phyloP scores from a whole-genome alignment of 1,140 invertebrate species.

The Neodiprion lecontei region DNA sequence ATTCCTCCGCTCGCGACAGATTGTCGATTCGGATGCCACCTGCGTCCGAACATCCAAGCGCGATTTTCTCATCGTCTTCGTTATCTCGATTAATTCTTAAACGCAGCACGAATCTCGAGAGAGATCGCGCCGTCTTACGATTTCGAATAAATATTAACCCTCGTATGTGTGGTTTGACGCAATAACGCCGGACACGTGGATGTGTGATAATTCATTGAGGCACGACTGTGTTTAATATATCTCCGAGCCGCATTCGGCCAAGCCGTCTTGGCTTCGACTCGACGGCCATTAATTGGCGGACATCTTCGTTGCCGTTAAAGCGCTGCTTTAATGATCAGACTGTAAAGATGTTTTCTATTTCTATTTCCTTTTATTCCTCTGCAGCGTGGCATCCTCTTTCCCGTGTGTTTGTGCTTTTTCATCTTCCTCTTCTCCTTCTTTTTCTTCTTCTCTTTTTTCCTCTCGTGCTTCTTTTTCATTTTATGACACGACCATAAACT shows the following conservation, averaged over 20 bases:
- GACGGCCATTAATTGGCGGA: conserved; percentile 43
- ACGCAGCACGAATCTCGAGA: too few species aligned
- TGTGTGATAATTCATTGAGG: neutral
- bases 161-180: neutral
- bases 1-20: conserved; percentile 34
- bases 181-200: neutral
- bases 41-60: conserved; percentile 7
- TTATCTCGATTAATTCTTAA: neutral
- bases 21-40: conserved; percentile 26
- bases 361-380: conserved; percentile 34
- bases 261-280: conserved; percentile 4
- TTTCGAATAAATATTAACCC: too few species aligned
- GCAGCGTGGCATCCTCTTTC: too few species aligned
- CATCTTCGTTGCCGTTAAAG: conserved; percentile 36
- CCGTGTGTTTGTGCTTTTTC: too few species aligned
- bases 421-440: neutral
- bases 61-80: neutral
- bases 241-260: conserved; percentile 1
- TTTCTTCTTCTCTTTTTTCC: neutral
- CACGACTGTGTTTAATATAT: conserved; percentile 3
- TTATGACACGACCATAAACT: neutral
- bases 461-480: neutral
- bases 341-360: conserved; percentile 49
- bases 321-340: conserved; percentile 46
- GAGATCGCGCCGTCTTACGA: too few species aligned